Base-by-base conservation (phyloP, 2,113 vertebrate genomes). In the Saccopteryx leptura region DNA sequence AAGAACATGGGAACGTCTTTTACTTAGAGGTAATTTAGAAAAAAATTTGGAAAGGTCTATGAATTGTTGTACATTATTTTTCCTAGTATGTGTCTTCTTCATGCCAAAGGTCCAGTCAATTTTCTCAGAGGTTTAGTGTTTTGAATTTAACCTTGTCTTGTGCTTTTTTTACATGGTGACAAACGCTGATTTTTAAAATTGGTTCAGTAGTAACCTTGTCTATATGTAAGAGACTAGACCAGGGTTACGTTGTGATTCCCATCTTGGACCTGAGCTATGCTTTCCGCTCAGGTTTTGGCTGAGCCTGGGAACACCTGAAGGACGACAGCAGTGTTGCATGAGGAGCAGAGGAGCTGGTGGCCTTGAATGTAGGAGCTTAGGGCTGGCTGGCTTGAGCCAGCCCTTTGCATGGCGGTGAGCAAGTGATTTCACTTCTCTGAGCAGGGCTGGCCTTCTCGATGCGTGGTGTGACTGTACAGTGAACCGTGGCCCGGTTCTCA, bases 61-160 rank as follows among this genome's bases (percentile, higher is more conserved):
- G 50, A 76, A 58, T 68, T 60, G 7, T 31, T 60, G 75, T 18
- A 31, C 4, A 24, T 80, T 33, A 31, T 39, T 93, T 88, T 91
- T 33, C 21, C 4, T 63, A 76, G 46, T 54, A 8, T 19, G 54
- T 80, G 11, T 56, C 24, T 13, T 76, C 31, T 87, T 56, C 8
- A 15, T 12, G 74, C 39, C n/a, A 56, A 61, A 93, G 14, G 4
- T 4, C 7, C 0, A 60, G n/a, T 65, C 10, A 58, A 0, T 75
- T 80, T 93, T 93, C 68, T 91, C 46, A 84, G n/a, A 83, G 72
- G 23, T n/a, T 28, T 71, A 75, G 24, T 54, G 10, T 93, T 91
- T 95, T 61, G 9, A 66, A 23, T 7, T n/a, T 48, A 7, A 28
- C 31, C 61, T 63, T 78, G 63, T 18, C 17, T 33, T 75, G 24